Percentiles rank a stretch among this genome's conserved stretches.
Evolutionary conservation across 2,888 invertebrate genomes (phyloP).

Genomic region (Aspidiotus destructor): DNA sequence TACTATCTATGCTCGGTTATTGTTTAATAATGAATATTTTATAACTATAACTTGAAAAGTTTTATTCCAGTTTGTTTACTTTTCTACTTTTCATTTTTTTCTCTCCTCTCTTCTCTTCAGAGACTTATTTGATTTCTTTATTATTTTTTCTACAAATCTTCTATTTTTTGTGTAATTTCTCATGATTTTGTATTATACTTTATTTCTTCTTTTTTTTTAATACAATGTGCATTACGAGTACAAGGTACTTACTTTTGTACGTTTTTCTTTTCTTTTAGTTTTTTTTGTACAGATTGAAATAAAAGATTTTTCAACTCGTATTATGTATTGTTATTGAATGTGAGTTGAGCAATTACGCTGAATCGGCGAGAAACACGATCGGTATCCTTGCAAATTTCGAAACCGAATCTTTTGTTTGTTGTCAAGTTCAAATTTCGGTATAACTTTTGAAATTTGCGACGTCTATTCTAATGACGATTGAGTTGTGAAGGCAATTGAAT

Average conservation of each 20-base stretch:
- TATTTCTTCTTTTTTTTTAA: not conserved
- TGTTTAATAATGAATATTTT: not conserved
- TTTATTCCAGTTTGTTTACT: not conserved
- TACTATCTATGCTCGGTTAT: not conserved
- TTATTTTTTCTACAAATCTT: not conserved
- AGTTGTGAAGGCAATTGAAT: too few relatives aligned
- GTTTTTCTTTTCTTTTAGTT: not conserved
- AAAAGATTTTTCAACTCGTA: slow-evolving; percentile 1
- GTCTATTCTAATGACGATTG: too few relatives aligned
- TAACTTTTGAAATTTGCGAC: too few relatives aligned
- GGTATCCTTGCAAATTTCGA: too few relatives aligned
- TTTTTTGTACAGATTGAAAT: slow-evolving; percentile 4
- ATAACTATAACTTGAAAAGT: slow-evolving; percentile 3
- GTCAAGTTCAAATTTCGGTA: too few relatives aligned
- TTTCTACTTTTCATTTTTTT: slow-evolving; percentile 1
- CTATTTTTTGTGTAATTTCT: slow-evolving; percentile 6
- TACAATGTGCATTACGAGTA: not conserved
- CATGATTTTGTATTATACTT: slow-evolving; percentile 3
- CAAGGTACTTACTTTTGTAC: slow-evolving; percentile 9
- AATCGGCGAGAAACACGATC: too few relatives aligned
- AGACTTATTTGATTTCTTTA: not conserved
- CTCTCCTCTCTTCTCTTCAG: not conserved
- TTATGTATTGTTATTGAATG: too few relatives aligned
- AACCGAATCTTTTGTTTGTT: too few relatives aligned
- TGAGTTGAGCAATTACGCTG: too few relatives aligned